Evolutionary conservation across 2,888 invertebrate genomes (phyloP).

Genomic region (Tryphoninae sp.): DNA sequence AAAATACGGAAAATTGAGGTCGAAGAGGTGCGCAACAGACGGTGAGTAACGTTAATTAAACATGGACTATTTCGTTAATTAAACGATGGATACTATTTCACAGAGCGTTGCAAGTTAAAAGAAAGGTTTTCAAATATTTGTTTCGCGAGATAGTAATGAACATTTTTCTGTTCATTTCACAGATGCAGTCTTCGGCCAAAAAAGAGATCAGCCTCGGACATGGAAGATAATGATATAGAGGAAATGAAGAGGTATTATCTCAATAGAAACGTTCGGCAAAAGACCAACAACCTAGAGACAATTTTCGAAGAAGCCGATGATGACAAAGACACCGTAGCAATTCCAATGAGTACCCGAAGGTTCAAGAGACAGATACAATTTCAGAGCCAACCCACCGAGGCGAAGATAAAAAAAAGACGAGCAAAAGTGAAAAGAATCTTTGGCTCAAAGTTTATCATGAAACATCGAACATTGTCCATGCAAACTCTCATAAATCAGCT

Average conservation of each 20-base stretch:
- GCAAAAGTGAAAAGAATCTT: conserved; percentile 84
- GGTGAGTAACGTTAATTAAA: conserved; percentile 66
- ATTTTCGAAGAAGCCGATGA: conserved; percentile 85
- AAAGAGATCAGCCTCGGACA: conserved; percentile 73
- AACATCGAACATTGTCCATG: conserved; percentile 83
- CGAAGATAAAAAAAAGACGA: conserved; percentile 84
- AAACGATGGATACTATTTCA: background rate
- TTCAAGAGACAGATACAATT: conserved; percentile 85
- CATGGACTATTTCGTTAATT: too few species aligned
- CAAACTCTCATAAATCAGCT: conserved; percentile 84
- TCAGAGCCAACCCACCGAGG: conserved; percentile 81
- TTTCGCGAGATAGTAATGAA: background rate
- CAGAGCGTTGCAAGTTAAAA: background rate
- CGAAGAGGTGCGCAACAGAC: conserved; percentile 72
- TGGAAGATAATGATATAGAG: conserved; percentile 71
- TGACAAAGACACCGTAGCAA: conserved; percentile 79
- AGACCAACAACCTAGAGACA: conserved; percentile 84
- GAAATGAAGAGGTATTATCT: conserved; percentile 83
- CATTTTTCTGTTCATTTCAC: background rate
- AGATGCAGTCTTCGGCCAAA: conserved; percentile 76
- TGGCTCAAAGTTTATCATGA: conserved; percentile 82
- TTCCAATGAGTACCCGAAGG: conserved; percentile 82
- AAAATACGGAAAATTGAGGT: conserved; percentile 63
- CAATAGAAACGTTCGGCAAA: conserved; percentile 83
- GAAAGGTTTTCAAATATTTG: background rate